phyloP scores from a whole-genome alignment of 2,113 vertebrate genomes.

The Herpailurus yagouaroundi region DNA sequence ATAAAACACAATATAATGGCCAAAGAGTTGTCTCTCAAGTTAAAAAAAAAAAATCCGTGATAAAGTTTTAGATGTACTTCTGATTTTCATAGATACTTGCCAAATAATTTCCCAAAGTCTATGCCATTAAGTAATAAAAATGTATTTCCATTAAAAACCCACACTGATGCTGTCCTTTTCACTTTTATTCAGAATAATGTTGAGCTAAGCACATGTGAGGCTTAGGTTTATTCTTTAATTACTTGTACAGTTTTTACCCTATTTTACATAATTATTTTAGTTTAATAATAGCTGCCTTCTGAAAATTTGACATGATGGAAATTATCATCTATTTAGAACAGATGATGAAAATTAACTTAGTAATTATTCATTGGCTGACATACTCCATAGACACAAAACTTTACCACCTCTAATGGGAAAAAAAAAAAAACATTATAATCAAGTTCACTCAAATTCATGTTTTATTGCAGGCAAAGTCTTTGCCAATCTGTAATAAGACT shows the following conservation, averaged over 20 bases:
- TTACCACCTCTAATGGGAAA: not conserved
- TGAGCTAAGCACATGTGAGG: not conserved
- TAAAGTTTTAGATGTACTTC: not conserved
- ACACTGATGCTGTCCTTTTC: not conserved
- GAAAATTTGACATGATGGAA: conserved; percentile 49
- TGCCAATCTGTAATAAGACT: not conserved
- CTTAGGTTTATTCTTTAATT: conserved; percentile 11
- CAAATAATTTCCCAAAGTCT: not conserved
- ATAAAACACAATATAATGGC: not conserved
- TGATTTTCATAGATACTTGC: not conserved
- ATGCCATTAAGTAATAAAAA: conserved; percentile 4
- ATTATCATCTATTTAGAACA: conserved; percentile 43
- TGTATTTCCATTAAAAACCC: not conserved
- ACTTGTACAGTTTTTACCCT: not conserved
- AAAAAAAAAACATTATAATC: not conserved
- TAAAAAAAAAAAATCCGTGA: not conserved
- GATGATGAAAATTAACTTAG: conserved; percentile 44
- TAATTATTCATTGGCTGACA: conserved; percentile 49
- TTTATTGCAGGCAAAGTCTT: not conserved
- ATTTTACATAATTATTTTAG: conserved; percentile 53
- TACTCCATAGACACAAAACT: not conserved
- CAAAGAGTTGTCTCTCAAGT: not conserved
- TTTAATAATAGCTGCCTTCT: conserved; percentile 48
- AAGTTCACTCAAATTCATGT: not conserved
- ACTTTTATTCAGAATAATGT: conserved; percentile 21